Percentiles rank a stretch among this genome's conserved stretches.
Conservation (phyloP, 2,888 invertebrate genomes). For the Cosmorhoe ocellata region DNA sequence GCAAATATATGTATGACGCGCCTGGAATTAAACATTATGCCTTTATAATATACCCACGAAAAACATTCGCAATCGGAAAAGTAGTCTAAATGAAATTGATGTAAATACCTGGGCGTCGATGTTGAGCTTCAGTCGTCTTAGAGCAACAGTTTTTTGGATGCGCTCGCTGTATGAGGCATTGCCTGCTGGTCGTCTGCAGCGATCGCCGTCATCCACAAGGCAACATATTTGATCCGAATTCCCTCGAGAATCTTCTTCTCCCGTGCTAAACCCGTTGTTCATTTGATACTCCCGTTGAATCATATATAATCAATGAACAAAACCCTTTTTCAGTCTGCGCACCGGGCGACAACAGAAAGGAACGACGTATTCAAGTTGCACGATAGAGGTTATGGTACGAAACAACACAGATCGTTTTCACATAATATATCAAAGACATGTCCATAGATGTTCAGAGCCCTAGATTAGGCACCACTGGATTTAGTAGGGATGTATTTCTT, state of each 20-base stretch:
- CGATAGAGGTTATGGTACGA: conserved; percentile 72
- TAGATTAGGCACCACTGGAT: conserved; percentile 41
- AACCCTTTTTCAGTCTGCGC: conserved; percentile 60
- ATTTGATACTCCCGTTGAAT: conserved; percentile 82
- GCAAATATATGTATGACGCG: conserved; percentile 97
- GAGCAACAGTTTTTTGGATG: conserved; percentile 97
- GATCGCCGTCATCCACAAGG: conserved; percentile 93
- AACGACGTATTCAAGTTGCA: conserved; percentile 71
- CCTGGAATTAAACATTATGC: no score
- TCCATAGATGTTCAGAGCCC: conserved; percentile 40
- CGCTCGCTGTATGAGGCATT: conserved; percentile 98
- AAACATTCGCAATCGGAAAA: no score
- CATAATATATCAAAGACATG: conserved; percentile 50
- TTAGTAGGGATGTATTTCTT: conserved; percentile 40
- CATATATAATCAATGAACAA: conserved; percentile 75
- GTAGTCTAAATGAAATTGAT: conserved; percentile 21
- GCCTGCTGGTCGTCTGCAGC: conserved; percentile 94
- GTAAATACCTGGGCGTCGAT: conserved; percentile 85
- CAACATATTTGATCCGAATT: conserved; percentile 96
- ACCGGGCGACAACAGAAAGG: conserved; percentile 52
- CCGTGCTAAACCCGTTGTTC: conserved; percentile 95
- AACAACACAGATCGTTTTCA: conserved; percentile 64
- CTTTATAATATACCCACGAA: no score
- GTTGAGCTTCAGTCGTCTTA: conserved; percentile 93
- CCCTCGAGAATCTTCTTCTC: conserved; percentile 94